Percentiles rank a stretch among this genome's conserved stretches.
Conservation (phyloP, 2,113 vertebrate species). For the Gadus macrocephalus region DNA sequence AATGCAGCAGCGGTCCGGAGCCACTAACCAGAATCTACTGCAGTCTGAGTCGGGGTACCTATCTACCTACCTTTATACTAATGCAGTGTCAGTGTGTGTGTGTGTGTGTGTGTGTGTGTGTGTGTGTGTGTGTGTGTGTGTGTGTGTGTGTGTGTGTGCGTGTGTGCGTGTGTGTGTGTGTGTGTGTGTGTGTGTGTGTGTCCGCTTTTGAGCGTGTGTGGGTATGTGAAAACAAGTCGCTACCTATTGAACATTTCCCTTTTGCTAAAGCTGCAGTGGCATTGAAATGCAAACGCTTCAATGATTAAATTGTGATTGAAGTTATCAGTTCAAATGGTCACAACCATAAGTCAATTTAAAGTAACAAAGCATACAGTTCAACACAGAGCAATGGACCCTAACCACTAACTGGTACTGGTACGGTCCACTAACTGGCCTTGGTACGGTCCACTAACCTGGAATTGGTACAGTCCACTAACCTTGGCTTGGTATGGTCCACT, state of each 20-base stretch:
- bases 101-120: too few relatives aligned
- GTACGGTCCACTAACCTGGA: too few relatives aligned
- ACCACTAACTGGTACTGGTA: neutral
- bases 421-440: too few relatives aligned
- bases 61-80: neutral
- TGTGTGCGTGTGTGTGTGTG: neutral
- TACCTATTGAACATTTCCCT: neutral
- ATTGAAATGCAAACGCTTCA: too few relatives aligned
- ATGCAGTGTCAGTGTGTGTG: neutral
- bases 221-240: neutral
- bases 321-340: too few relatives aligned
- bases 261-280: too few relatives aligned
- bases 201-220: neutral
- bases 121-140: neutral
- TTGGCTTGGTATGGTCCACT: too few relatives aligned
- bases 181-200: neutral
- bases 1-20: conserved; percentile 22
- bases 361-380: too few relatives aligned
- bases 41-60: neutral
- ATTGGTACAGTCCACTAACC: too few relatives aligned
- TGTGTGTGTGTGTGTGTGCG: neutral
- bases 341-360: too few relatives aligned
- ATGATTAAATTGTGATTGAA: too few relatives aligned
- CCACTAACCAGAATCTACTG: conserved; percentile 4
- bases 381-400: too few relatives aligned